phyloP scores from a whole-genome alignment of 2,888 invertebrate species.

The Melinopterus prodromus region DNA sequence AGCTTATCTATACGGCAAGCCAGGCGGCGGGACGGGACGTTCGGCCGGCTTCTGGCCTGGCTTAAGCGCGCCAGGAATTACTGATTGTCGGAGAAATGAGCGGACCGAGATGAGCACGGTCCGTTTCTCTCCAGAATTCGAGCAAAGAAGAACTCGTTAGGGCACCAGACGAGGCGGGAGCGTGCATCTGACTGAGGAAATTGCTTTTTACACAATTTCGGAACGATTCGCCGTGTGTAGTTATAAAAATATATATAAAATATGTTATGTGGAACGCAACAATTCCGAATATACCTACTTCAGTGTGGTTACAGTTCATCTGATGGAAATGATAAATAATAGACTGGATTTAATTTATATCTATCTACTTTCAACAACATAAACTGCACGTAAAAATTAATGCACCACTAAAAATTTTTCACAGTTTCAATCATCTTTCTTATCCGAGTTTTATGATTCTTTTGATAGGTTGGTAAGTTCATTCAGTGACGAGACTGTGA shows the following conservation, averaged over 20 bases:
- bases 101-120: background rate
- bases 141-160: background rate
- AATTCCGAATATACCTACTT: background rate
- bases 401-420: no score
- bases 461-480: no score
- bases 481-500: no score
- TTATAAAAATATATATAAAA: background rate
- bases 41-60: conserved; percentile 9
- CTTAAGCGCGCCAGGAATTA: conserved; percentile 20
- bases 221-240: background rate
- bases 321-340: no score
- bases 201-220: conserved; percentile 4
- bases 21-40: conserved; percentile 6
- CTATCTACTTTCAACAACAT: no score
- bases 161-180: background rate
- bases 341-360: no score
- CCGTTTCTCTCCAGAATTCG: background rate
- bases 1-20: background rate
- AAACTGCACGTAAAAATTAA: no score
- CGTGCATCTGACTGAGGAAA: background rate
- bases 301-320: background rate
- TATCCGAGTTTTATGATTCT: no score
- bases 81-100: conserved; percentile 15
- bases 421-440: no score
- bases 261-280: background rate